Conservation (phyloP, 2,113 vertebrate species). For the Colossoma macropomum region DNA sequence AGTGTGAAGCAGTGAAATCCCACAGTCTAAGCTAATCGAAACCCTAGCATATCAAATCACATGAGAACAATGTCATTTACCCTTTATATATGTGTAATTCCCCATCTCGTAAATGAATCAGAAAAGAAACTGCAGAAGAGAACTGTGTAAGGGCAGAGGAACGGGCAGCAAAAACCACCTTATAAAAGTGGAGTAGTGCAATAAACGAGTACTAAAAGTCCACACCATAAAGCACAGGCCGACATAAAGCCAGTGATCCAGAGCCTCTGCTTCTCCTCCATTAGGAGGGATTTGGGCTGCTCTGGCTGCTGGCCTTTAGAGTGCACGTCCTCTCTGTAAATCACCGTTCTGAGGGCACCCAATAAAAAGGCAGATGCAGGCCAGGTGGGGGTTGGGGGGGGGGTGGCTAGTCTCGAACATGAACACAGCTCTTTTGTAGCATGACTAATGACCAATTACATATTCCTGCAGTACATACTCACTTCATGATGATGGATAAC, state of each 20-base stretch:
- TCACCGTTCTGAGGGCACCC: constrained; percentile 35
- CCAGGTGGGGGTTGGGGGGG: neutral
- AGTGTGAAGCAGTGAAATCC: neutral
- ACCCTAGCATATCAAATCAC: neutral
- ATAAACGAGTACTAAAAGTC: constrained; percentile 31
- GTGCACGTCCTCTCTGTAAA: constrained; percentile 37
- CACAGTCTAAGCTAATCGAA: neutral
- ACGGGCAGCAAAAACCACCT: constrained; percentile 15
- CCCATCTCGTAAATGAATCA: neutral
- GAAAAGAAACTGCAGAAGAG: neutral
- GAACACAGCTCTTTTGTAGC: constrained; percentile 18
- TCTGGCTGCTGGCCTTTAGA: constrained; percentile 21
- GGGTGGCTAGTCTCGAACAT: constrained; percentile 12
- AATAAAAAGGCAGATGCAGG: constrained; percentile 39
- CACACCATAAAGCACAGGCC: constrained; percentile 25
- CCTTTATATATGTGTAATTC: neutral
- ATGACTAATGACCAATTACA: constrained; percentile 54
- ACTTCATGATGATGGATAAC: constrained; percentile 45
- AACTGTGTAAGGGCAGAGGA: neutral
- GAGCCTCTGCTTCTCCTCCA: constrained; percentile 28
- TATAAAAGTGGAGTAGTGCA: constrained; percentile 24
- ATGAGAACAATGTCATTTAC: neutral
- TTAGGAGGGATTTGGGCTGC: constrained; percentile 36
- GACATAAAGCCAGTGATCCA: constrained; percentile 35
- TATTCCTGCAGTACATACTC: constrained; percentile 29